Base-by-base conservation (phyloP, 1,140 invertebrate species). In the Hesperophylax magnus region DNA sequence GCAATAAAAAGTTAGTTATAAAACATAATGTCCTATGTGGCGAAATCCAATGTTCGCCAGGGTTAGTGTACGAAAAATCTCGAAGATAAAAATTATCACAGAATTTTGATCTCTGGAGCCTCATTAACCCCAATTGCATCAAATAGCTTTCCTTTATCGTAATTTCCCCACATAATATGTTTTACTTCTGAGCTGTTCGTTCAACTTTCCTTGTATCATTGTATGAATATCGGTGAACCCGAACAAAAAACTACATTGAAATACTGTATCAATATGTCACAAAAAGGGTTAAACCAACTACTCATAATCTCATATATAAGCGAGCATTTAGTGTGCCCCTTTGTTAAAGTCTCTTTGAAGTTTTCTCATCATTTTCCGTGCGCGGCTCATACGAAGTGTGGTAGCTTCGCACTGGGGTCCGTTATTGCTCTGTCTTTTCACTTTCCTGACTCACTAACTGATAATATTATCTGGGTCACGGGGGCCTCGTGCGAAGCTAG, bases 391-490 rank as follows among this genome's bases (percentile, higher is more conserved):
- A 22, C 56, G 15, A 27, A 24, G 20, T 34, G 60, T 24, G n/a
- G 18, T 69, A 81, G 47, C 61, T 34, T 65, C 63, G 53, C 31
- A 74, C 67, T 5, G 80, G 20, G 47, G 22, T 6, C 65, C 75
- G 65, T 71, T 74, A 79, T 81, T 78, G 72, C 34, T 39, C 78
- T 52, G 87, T 85, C 87, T 88, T 90, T 90, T 90, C 88, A 89
- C 89, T 90, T 90, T 90, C 88, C 83, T 89, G 86, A 79, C 86
- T 84, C 77, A 39, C 72, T 27, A 76, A 34, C 17, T 17, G 15
- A 69, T 39, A n/a, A n/a, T n/a, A n/a, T n/a, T n/a, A 90, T 89
- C 88, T 90, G 85, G 89, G 89, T 89, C 89, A 89, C 52, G 34
- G 20, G 76, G 52, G 14, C 80, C 80, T 77, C 39, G 77, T 56